phyloP scores from a whole-genome alignment of 2,797 vertebrate genomes.

The Nannoperca obscura region DNA sequence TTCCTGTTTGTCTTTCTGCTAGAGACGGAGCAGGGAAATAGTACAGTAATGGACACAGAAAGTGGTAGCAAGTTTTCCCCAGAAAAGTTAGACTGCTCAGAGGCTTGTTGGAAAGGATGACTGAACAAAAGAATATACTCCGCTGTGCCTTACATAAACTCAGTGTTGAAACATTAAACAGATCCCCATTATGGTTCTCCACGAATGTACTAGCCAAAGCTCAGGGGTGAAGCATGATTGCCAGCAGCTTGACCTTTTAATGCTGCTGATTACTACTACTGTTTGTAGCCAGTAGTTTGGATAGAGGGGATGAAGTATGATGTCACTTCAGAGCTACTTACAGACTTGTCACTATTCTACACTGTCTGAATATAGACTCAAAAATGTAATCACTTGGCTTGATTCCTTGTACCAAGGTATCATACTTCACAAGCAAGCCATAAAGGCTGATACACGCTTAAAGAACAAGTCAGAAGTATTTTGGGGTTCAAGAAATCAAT shows the following conservation, averaged over 20 bases:
- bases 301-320: conserved; percentile 5
- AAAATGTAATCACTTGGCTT: conserved; percentile 1
- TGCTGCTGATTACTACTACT: conserved; percentile 7
- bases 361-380: conserved; percentile 28
- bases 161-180: conserved; percentile 17
- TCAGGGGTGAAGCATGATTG: conserved; percentile 26
- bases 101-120: conserved; percentile 1
- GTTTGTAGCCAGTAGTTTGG: conserved; percentile 18
- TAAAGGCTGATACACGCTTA: background rate
- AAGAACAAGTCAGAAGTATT: background rate
- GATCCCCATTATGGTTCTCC: conserved; percentile 15
- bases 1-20: background rate
- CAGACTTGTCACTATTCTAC: conserved; percentile 2
- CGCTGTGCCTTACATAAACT: conserved; percentile 22
- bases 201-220: conserved; percentile 25
- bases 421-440: background rate
- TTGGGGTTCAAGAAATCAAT: background rate
- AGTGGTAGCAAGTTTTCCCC: background rate
- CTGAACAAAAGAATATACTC: conserved; percentile 4
- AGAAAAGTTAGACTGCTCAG: background rate
- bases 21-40: background rate
- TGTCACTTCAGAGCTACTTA: conserved; percentile 11
- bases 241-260: conserved; percentile 26
- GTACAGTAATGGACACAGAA: background rate
- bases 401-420: conserved; percentile 1